Evolutionary conservation across 2,797 vertebrate species (phyloP).

Genomic region (Betta splendens): DNA sequence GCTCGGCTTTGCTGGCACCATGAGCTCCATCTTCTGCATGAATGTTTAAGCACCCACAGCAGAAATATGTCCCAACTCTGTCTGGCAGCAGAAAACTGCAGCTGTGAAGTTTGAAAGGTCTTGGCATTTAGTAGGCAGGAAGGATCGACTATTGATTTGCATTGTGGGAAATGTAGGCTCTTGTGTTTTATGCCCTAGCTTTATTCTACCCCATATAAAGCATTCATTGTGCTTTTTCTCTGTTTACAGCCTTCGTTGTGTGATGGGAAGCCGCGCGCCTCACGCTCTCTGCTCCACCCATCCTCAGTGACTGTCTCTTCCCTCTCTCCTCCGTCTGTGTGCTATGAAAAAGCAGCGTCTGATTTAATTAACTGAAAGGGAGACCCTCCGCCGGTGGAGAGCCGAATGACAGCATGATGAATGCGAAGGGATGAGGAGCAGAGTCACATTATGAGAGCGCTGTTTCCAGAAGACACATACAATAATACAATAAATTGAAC

Average conservation of each 20-base stretch:
- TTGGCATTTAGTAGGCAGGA: neutral
- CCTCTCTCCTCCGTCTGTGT: neutral
- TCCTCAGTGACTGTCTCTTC: slow-evolving; percentile 18
- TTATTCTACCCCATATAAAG: too few relatives aligned
- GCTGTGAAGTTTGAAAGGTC: neutral
- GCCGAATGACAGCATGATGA: slow-evolving; percentile 50
- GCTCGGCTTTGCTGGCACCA: slow-evolving; percentile 22
- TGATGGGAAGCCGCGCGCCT: too few relatives aligned
- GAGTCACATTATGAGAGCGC: slow-evolving; percentile 36
- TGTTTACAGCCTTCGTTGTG: too few relatives aligned
- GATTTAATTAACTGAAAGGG: slow-evolving; percentile 60
- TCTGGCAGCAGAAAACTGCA: neutral
- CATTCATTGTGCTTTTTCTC: too few relatives aligned
- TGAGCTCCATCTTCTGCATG: neutral
- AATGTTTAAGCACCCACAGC: too few relatives aligned
- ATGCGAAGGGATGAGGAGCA: slow-evolving; percentile 43
- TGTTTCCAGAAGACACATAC: slow-evolving; percentile 12
- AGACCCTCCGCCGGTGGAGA: slow-evolving; percentile 48
- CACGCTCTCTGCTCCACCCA: too few relatives aligned
- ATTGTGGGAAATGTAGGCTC: neutral
- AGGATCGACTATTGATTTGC: neutral
- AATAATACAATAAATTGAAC: slow-evolving; percentile 4
- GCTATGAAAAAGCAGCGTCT: slow-evolving; percentile 38
- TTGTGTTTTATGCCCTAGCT: neutral
- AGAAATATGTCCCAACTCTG: rapidly evolving